phyloP scores from a whole-genome alignment of 2,113 vertebrate species.

The Pan paniscus region DNA sequence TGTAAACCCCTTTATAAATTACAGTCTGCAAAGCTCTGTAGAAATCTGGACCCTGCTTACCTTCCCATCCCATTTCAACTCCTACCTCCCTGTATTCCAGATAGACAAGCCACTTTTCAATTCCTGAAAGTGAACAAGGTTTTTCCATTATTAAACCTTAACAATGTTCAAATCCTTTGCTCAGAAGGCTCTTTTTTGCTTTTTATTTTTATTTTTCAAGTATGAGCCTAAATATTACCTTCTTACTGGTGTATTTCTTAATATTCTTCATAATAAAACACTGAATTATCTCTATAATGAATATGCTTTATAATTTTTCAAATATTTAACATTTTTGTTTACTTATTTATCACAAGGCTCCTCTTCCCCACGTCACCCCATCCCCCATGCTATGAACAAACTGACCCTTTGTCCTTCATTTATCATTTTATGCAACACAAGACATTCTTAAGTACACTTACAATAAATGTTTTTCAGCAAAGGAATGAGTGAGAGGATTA shows the following conservation, averaged over 20 bases:
- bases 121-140: neutral
- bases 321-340: neutral
- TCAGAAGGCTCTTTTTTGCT: neutral
- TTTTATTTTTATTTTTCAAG: neutral
- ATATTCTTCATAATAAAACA: neutral
- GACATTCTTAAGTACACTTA: neutral
- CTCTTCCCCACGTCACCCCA: neutral
- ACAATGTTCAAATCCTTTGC: neutral
- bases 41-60: neutral
- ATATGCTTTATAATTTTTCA: neutral
- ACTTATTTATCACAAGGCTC: neutral
- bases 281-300: neutral
- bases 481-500: neutral
- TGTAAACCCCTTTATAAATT: neutral
- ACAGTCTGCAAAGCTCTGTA: neutral
- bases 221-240: neutral
- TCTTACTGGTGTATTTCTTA: neutral
- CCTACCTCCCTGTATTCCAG: neutral
- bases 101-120: neutral
- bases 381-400: neutral
- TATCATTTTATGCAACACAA: neutral
- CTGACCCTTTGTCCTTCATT: neutral
- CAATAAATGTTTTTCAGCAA: neutral
- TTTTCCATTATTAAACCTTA: neutral
- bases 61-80: neutral